Percentiles rank a stretch among this genome's conserved stretches.
Conservation (phyloP, 2,888 invertebrate species). For the Rhorus exstirpatorius region DNA sequence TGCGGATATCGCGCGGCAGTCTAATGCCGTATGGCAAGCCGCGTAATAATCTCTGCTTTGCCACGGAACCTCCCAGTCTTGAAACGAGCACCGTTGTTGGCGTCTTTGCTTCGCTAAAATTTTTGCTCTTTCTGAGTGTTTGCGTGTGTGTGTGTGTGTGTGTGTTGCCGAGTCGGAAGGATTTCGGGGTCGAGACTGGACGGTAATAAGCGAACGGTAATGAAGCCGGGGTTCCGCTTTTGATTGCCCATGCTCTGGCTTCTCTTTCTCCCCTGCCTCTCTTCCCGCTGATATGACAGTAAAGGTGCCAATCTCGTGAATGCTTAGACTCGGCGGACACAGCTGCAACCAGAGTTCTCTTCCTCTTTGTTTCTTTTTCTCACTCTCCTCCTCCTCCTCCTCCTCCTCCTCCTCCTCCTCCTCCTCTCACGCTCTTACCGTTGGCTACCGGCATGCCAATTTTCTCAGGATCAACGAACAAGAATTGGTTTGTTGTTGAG, state of each 20-base stretch:
- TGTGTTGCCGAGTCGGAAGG: slow-evolving; percentile 34
- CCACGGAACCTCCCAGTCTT: slow-evolving; percentile 67
- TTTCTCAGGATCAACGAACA: slow-evolving; percentile 67
- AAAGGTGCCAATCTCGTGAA: slow-evolving; percentile 71
- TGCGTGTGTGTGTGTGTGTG: slow-evolving; percentile 25
- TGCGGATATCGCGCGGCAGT: slow-evolving; percentile 50
- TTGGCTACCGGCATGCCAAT: slow-evolving; percentile 60
- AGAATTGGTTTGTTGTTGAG: slow-evolving; percentile 64
- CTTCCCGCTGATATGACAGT: slow-evolving; percentile 64
- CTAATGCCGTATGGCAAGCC: slow-evolving; percentile 71
- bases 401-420: not conserved
- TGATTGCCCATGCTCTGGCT: slow-evolving; percentile 65
- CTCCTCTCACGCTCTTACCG: slow-evolving; percentile 6
- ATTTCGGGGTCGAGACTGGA: slow-evolving; percentile 65
- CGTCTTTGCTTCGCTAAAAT: not conserved
- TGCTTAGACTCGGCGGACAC: slow-evolving; percentile 41
- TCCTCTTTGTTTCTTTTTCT: not conserved
- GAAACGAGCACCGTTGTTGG: slow-evolving; percentile 57
- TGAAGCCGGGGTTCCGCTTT: slow-evolving; percentile 71
- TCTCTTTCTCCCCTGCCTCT: slow-evolving; percentile 26
- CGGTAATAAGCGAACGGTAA: slow-evolving; percentile 70
- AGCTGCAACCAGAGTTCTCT: slow-evolving; percentile 58
- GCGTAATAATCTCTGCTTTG: slow-evolving; percentile 70
- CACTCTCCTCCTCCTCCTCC: not conserved
- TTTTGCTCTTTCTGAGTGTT: slow-evolving; percentile 5